Conservation (phyloP, 2,113 vertebrate species). For the Ictidomys tridecemlineatus region DNA sequence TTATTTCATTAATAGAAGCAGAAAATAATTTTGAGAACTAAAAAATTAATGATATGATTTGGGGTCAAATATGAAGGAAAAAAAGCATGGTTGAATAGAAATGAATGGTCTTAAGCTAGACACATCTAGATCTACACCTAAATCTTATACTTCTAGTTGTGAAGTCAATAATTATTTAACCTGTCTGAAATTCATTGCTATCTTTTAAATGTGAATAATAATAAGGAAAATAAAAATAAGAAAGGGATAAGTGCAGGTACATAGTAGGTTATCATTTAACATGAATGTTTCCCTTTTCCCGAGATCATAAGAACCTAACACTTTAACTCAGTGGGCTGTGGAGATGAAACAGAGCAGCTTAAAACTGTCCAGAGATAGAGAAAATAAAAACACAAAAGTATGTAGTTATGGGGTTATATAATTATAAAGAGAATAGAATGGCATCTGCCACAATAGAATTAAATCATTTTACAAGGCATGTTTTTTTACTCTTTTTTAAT, state of each 20-base stretch:
- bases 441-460: too few species aligned
- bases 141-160: not conserved
- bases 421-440: too few species aligned
- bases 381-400: not conserved
- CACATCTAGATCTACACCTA: not conserved
- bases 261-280: not conserved
- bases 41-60: not conserved
- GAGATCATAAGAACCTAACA: not conserved
- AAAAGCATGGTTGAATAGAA: not conserved
- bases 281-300: not conserved
- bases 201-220: not conserved
- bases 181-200: not conserved
- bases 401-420: too few species aligned
- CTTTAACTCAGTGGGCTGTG: not conserved
- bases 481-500: too few species aligned
- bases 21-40: conserved; percentile 14
- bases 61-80: not conserved
- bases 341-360: not conserved
- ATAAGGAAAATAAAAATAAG: not conserved
- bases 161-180: not conserved
- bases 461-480: too few species aligned
- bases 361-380: not conserved
- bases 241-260: not conserved
- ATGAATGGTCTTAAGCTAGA: not conserved
- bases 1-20: not conserved